Evolutionary conservation across 2,113 vertebrate species (phyloP).

Genomic region (Sinocyclocheilus anophthalmus): DNA sequence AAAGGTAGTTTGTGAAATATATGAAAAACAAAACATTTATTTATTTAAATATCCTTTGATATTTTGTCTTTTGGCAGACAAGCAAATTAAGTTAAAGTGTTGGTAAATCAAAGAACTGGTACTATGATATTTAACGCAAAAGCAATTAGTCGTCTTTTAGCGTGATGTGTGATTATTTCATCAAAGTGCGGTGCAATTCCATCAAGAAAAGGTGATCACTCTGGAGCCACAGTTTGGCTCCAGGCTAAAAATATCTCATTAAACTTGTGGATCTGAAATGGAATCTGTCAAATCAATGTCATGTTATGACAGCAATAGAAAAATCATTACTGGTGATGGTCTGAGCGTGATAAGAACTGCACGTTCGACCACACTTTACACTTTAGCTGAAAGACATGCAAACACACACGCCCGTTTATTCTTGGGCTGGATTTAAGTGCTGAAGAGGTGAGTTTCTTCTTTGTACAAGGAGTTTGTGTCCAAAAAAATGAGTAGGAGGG

Average conservation of each 20-base stretch:
- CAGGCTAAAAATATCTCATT: constrained; percentile 34
- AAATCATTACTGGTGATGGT: constrained; percentile 49
- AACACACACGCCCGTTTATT: constrained; percentile 11
- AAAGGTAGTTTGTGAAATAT: neutral
- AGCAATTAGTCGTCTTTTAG: neutral
- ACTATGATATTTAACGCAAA: neutral
- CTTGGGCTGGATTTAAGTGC: neutral
- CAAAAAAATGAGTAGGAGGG: neutral
- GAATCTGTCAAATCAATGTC: constrained; percentile 53
- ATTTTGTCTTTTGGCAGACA: constrained; percentile 1
- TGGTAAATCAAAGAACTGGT: neutral
- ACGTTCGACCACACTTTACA: constrained; percentile 23
- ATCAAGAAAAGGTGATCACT: neutral
- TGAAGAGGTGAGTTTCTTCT: neutral
- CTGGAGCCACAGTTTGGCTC: neutral
- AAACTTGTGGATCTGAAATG: constrained; percentile 44
- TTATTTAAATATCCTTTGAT: no score
- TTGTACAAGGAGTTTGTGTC: neutral
- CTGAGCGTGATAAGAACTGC: constrained; percentile 9
- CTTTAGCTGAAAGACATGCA: neutral
- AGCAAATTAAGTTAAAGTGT: neutral
- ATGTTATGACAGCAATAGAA: constrained; percentile 45
- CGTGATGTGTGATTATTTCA: neutral
- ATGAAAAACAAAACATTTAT: no score
- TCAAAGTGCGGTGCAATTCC: neutral